Conservation (phyloP, 1,140 invertebrate species). For the Cataglyphis hispanica region DNA sequence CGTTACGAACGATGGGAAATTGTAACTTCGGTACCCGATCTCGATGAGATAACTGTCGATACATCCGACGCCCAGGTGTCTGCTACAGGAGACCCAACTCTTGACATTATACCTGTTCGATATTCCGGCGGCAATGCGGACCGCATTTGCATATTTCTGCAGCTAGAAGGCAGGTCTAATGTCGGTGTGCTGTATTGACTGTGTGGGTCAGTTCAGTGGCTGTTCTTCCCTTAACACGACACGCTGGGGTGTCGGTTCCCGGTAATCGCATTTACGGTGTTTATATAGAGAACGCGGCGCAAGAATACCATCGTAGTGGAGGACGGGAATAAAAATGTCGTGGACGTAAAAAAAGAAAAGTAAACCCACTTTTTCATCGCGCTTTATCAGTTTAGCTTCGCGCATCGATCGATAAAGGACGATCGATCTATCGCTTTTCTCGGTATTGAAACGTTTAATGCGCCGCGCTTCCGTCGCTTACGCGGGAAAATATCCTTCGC, state of each 20-base stretch:
- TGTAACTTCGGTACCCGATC: conserved; percentile 28
- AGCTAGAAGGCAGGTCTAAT: conserved; percentile 1
- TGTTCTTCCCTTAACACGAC: conserved; percentile 17
- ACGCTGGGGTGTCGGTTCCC: neutral
- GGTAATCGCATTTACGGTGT: conserved; percentile 47
- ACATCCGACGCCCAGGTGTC: conserved; percentile 49
- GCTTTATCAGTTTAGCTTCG: conserved; percentile 34
- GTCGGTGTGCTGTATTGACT: conserved; percentile 4
- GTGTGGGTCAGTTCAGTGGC: conserved; percentile 34
- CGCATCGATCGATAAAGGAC: conserved; percentile 26
- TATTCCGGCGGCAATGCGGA: conserved; percentile 44
- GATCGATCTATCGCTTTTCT: conserved; percentile 55
- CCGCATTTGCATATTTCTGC: conserved; percentile 53
- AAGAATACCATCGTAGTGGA: conserved; percentile 3
- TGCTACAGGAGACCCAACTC: neutral
- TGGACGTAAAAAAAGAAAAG: conserved; percentile 42
- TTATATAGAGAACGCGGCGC: conserved; percentile 22
- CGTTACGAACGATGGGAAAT: conserved; percentile 28
- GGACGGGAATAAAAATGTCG: conserved; percentile 41
- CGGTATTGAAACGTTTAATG: conserved; percentile 56
- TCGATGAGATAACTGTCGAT: conserved; percentile 58
- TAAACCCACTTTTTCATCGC: conserved; percentile 43
- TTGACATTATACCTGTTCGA: conserved; percentile 48
- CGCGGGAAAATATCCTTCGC: conserved; percentile 52
- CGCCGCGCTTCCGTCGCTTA: conserved; percentile 23